Evolutionary conservation across 2,888 invertebrate genomes (phyloP).

Genomic region (Caenorhabditis doughertyi): DNA sequence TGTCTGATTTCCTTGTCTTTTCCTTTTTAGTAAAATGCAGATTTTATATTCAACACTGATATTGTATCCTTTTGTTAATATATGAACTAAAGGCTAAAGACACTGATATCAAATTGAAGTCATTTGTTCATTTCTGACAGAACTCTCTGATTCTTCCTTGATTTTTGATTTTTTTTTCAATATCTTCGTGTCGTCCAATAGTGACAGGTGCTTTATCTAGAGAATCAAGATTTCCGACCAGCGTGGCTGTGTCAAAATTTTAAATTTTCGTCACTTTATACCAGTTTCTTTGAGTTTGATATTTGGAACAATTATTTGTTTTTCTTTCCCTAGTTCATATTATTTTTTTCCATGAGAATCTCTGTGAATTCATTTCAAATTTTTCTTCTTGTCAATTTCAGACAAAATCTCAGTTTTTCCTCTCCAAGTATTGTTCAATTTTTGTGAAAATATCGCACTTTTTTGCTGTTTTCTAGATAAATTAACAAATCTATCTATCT

Average conservation of each 20-base stretch:
- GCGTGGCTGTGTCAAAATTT: slow-evolving; percentile 12
- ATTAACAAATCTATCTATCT: too few species aligned
- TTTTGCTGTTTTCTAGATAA: background rate
- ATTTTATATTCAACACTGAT: background rate
- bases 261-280: background rate
- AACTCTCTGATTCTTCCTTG: background rate
- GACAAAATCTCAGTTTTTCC: background rate
- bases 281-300: background rate
- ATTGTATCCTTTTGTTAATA: slow-evolving; percentile 1
- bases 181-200: background rate
- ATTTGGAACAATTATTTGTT: background rate
- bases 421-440: background rate
- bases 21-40: background rate
- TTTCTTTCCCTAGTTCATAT: slow-evolving; percentile 8
- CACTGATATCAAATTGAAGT: background rate
- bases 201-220: slow-evolving; percentile 16
- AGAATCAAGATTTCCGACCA: slow-evolving; percentile 3
- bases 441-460: slow-evolving; percentile 2
- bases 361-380: background rate
- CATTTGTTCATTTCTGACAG: background rate
- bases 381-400: slow-evolving; percentile 31
- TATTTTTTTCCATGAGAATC: background rate
- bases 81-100: background rate
- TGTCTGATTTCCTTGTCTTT: slow-evolving; percentile 41
- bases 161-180: background rate